Evolutionary conservation across 2,797 vertebrate genomes (phyloP).

Genomic region (Lagorchestes hirsutus): DNA sequence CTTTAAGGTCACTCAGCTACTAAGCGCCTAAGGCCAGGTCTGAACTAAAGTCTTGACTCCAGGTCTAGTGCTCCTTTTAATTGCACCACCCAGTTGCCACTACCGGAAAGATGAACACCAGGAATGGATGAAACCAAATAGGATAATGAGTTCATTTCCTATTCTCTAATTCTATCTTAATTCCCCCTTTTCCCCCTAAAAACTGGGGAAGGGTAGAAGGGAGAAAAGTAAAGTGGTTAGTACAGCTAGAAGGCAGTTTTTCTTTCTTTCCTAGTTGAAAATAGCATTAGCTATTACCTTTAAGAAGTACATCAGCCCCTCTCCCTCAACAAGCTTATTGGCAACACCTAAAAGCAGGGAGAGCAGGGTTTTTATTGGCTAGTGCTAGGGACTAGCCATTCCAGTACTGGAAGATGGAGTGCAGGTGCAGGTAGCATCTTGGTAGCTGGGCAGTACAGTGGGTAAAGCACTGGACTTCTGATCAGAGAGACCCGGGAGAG

Average conservation of each 20-base stretch:
- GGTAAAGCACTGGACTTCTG: neutral
- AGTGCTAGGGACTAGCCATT: neutral
- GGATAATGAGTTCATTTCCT: constrained; percentile 32
- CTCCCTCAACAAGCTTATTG: neutral
- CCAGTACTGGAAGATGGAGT: neutral
- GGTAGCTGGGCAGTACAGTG: neutral
- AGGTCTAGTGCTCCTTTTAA: neutral
- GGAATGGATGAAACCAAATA: constrained; percentile 27
- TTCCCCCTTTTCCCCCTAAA: neutral
- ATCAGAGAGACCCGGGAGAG: neutral
- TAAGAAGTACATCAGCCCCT: neutral
- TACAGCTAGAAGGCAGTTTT: neutral
- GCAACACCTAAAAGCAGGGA: neutral
- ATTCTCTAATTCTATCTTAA: constrained; percentile 47
- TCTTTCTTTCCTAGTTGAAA: neutral
- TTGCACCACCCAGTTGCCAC: neutral
- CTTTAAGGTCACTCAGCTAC: neutral
- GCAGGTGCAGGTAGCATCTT: neutral
- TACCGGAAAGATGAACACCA: neutral
- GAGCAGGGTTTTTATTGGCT: neutral
- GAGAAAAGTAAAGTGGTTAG: neutral
- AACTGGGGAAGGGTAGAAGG: neutral
- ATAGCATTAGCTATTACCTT: neutral
- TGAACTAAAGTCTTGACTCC: neutral
- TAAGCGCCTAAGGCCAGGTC: neutral